Conservation (phyloP, 2,888 invertebrate species). For the Xestia sexstrigata region DNA sequence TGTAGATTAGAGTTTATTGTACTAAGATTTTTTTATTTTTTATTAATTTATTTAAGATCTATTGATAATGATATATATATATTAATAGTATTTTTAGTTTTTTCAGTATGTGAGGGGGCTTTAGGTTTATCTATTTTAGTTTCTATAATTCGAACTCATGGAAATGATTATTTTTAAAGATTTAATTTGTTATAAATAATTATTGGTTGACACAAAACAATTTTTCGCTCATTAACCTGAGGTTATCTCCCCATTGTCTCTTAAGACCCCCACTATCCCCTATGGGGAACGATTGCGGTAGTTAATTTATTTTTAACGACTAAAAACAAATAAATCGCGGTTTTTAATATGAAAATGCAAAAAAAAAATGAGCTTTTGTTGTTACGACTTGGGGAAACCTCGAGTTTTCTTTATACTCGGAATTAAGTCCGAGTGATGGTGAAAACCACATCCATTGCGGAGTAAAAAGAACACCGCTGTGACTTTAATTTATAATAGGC, state of each 20-base stretch:
- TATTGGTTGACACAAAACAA: constrained; percentile 9
- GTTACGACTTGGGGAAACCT: background rate
- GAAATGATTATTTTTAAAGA: no score
- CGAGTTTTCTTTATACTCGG: background rate
- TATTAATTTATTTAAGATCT: no score
- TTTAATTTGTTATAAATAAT: no score
- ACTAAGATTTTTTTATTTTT: no score
- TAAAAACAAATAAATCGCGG: background rate
- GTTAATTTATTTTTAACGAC: background rate
- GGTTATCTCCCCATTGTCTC: background rate
- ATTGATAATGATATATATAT: no score
- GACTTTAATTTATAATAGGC: background rate
- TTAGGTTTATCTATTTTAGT: no score
- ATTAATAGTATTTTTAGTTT: no score
- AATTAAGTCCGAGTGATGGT: background rate
- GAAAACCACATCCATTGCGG: background rate
- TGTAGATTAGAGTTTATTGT: no score
- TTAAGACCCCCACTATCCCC: background rate
- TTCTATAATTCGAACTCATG: no score
- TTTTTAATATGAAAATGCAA: background rate
- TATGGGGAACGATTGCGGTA: background rate
- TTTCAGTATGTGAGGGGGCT: no score
- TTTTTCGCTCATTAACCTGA: constrained; percentile 10
- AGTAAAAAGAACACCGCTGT: background rate
- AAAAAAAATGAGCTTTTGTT: no score